Base-by-base conservation (phyloP, 2,113 vertebrate genomes). In the Turnix velox region DNA sequence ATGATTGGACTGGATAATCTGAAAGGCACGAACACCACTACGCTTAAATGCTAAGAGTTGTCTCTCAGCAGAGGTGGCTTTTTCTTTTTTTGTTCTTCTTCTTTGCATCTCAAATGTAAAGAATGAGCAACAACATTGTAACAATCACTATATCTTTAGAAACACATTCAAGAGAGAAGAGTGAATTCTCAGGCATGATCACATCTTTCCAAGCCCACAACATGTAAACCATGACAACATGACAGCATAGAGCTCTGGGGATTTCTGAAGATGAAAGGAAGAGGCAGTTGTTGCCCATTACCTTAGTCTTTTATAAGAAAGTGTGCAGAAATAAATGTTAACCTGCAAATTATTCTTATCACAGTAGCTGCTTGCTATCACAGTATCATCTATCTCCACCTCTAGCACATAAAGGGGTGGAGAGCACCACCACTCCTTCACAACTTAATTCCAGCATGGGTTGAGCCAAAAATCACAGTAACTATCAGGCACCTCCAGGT, bases 61-160 rank as follows among this genome's bases (percentile, higher is more conserved):
- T 1, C 42, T n/a, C n/a, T n/a, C n/a, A n/a, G n/a, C n/a, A n/a
- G n/a, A 45, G 1, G 0, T 19, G 31, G 19, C 37, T 48, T n/a
- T 33, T 16, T 62, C 3, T 31, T 33, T 51, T 71, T 55, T 62
- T n/a, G 5, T 8, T 84, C 6, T 65, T 67, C 18, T 87, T 71
- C 11, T 40, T 4, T 54, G 24, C 23, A n/a, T 40, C 49, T 62
- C 66, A 58, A 63, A 81, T 39, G 24, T 18, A 68, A 80, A 68
- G 23, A 61, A 46, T 62, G 39, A 81, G 33, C 24, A 82, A 3
- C 12, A 66, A n/a, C 5, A 42, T 18, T 67, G n/a, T 48, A 73
- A 40, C 51, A 76, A 63, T 58, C n/a, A 63, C 12, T 55, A 1
- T 30, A 71, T 46, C 51, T 33, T 84, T 45, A 62, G n/a, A 86